Evolutionary conservation across 1,140 invertebrate species (phyloP), one percentile per base, ranked within the genome.

Genomic region (Anagrus nilaparvatae): DNA sequence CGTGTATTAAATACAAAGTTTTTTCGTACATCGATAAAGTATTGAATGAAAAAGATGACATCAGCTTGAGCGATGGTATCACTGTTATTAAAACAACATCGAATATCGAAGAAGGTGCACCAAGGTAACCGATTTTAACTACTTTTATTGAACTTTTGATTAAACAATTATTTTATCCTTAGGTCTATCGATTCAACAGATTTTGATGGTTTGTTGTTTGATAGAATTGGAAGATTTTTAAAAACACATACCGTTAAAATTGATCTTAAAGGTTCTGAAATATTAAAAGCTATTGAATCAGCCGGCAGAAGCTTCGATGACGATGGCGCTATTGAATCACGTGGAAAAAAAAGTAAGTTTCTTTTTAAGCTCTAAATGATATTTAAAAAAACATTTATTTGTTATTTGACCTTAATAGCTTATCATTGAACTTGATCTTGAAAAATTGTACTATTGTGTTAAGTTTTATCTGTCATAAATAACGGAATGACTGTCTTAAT

Each of bases 1-100:
- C 77, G 59, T 88, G 84, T 58, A 73, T 87, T 45, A 87, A 87
- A 60, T 83, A 84, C 69, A 87, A 87, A 58, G 73, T 88, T 47
- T 85, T 86, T 67, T 78, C 81, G 1, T 85, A 80, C 60, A 80
- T 87, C 19, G 84, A 87, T 63, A 85, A 86, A 59, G 79, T 84
- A 70, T 65, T 87, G 16, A 74, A 75, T 2, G 76, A 81, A 48
- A 85, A 82, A 60, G 84, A 87, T 48, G 75, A 75, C 34, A 85
- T 85, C 53, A 77, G 78, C 1, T 58, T 88, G 12, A 79, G 81
- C 40, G 83, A 88, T 46, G 84, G 83, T 16, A 81, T 87, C 13
- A 85, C 83, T 3, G 79, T 87, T 8, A 79, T 86, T n/a, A 81
- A 81, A 56, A 82, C 78, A 53, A 45, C 37, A 1, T 14, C 21